phyloP scores from a whole-genome alignment of 2,888 invertebrate genomes.

The Deilephila elpenor region DNA sequence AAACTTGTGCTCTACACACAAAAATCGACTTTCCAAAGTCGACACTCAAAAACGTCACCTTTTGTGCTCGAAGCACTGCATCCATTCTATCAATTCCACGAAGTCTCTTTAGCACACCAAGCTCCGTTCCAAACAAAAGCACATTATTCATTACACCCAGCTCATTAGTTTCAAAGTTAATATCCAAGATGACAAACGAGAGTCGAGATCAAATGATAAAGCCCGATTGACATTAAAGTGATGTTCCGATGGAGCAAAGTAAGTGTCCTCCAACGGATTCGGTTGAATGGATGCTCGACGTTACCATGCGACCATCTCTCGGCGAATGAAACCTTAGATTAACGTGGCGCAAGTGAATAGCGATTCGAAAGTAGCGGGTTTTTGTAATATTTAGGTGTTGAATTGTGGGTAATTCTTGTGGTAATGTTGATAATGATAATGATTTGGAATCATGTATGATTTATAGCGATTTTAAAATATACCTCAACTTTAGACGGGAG shows the following conservation, averaged over 20 bases:
- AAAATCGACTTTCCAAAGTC: too few relatives aligned
- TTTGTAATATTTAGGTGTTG: not conserved
- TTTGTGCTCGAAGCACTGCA: too few relatives aligned
- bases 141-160: not conserved
- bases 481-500: too few relatives aligned
- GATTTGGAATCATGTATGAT: too few relatives aligned
- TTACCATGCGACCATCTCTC: slow-evolving; percentile 57
- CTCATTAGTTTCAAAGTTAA: slow-evolving; percentile 27
- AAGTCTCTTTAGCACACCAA: not conserved
- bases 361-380: slow-evolving; percentile 20
- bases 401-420: too few relatives aligned
- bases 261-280: slow-evolving; percentile 64
- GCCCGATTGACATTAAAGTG: slow-evolving; percentile 46
- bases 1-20: too few relatives aligned
- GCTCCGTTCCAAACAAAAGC: not conserved
- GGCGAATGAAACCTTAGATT: slow-evolving; percentile 54
- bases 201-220: slow-evolving; percentile 38
- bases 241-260: slow-evolving; percentile 62
- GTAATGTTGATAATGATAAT: too few relatives aligned
- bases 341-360: slow-evolving; percentile 42
- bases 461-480: too few relatives aligned
- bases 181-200: slow-evolving; percentile 28
- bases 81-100: too few relatives aligned
- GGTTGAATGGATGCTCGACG: slow-evolving; percentile 58
- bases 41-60: too few relatives aligned